Conservation (phyloP, 2,888 invertebrate species). For the Melanostoma scalare region DNA sequence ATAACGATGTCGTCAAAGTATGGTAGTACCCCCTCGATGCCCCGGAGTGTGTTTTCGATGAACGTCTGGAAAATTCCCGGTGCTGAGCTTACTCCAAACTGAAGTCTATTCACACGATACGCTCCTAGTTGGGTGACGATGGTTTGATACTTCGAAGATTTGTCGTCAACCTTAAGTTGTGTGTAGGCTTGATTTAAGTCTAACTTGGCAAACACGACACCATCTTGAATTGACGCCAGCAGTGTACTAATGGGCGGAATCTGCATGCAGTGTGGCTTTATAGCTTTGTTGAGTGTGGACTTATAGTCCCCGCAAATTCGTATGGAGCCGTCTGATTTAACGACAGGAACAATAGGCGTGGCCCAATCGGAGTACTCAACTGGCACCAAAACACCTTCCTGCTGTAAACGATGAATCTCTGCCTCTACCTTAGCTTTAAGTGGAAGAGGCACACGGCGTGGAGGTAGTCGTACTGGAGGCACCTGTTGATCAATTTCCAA, state of each 20-base stretch:
- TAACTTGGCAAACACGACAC: conserved; percentile 77
- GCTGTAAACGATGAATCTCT: conserved; percentile 61
- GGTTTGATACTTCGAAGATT: conserved; percentile 75
- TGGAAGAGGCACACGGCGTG: conserved; percentile 48
- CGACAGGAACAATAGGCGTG: background rate
- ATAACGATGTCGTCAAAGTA: conserved; percentile 33
- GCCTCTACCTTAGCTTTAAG: conserved; percentile 61
- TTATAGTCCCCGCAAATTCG: background rate
- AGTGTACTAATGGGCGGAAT: background rate
- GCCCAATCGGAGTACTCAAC: conserved; percentile 43
- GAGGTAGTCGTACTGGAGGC: background rate
- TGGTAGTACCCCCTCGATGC: conserved; percentile 2
- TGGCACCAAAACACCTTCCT: conserved; percentile 63
- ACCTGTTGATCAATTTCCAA: background rate
- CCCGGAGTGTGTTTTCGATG: conserved; percentile 8
- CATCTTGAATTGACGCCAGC: conserved; percentile 57
- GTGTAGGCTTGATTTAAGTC: conserved; percentile 78
- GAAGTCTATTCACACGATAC: conserved; percentile 62
- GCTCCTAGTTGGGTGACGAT: conserved; percentile 77
- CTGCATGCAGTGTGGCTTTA: conserved; percentile 3
- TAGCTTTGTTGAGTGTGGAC: conserved; percentile 1
- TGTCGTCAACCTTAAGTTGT: conserved; percentile 76
- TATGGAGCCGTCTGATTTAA: background rate
- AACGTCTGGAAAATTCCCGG: conserved; percentile 36
- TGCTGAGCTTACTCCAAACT: conserved; percentile 40